Evolutionary conservation across 2,797 vertebrate genomes (phyloP).

Genomic region (Anguilla marmorata): DNA sequence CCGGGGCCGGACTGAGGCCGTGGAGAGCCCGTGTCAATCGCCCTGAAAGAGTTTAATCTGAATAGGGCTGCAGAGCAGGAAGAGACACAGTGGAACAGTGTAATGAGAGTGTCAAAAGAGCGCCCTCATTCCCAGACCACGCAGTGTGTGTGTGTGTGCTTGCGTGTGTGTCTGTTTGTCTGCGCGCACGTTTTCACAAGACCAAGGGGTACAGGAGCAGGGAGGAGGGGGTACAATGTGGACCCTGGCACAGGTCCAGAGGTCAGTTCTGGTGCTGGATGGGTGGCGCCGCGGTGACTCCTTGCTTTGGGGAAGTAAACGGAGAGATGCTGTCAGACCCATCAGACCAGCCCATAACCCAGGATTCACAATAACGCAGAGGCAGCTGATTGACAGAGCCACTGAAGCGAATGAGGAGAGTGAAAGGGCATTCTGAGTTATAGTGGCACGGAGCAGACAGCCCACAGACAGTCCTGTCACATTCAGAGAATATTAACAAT

Average conservation of each 20-base stretch:
- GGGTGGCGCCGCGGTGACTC: constrained; percentile 6
- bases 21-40: background rate
- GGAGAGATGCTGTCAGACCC: constrained; percentile 19
- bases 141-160: background rate
- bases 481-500: constrained; percentile 26
- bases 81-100: background rate
- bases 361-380: background rate
- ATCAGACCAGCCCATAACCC: constrained; percentile 5
- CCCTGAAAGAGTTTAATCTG: background rate
- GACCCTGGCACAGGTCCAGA: constrained; percentile 27
- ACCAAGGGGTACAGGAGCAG: background rate
- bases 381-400: constrained; percentile 30
- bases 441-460: constrained; percentile 20
- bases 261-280: constrained; percentile 23
- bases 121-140: constrained; percentile 24
- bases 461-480: constrained; percentile 15
- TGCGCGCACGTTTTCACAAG: background rate
- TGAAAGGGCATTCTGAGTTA: constrained; percentile 5
- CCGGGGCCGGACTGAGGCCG: constrained; percentile 9
- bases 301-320: constrained; percentile 30
- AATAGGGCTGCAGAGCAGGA: constrained; percentile 7
- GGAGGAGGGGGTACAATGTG: background rate
- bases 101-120: constrained; percentile 25
- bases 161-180: background rate
- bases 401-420: constrained; percentile 19